Base-by-base conservation (phyloP, 1,140 invertebrate species). In the Luehdorfia chinensis region DNA sequence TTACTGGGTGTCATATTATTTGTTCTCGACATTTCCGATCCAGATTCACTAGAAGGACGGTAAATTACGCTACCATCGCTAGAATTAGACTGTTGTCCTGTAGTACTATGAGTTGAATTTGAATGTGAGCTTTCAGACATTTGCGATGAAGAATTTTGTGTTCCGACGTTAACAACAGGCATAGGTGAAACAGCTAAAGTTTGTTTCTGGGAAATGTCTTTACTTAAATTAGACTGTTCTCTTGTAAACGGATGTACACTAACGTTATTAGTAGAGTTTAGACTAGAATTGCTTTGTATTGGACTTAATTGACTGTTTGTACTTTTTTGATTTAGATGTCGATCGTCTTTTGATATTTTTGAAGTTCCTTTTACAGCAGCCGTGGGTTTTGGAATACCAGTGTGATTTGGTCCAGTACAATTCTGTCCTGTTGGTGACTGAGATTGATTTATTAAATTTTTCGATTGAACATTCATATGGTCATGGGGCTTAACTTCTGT, bases 361-460 rank as follows among this genome's bases (percentile, higher is more conserved):
- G 90, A 91, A 1, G 93, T 95, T 56, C 95, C 95, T 89, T 96
- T 97, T 2, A 97, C 94, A 47, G 95, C 93, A 7, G 95, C 94
- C 9, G 94, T 96, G 2, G 95, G 95, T 84, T 97, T 97, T 1
- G 95, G 95, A 65, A 97, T 94, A 8, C 93, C 93, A 4, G 93
- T 95, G 3, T 78, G 75, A 57, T 75, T 78, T 56, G 71, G 78
- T 13, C 66, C 58, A 14, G 74, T 61, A 43, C 69, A 45, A 33
- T 62, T 66, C 56, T 74, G 75, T 2, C 65, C 70, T 33, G 61
- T 63, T 2, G 66, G 63, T 12, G 65, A 63, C 41, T 69, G 66
- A n/a, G 48, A 55, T 50, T 75, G 69, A 55, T 53, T 81, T 30
- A 55, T 7, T 49, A 66, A 50, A 53, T 53, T 67, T 47, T 72